phyloP scores from a whole-genome alignment of 1,140 invertebrate genomes.

The Bombus impatiens region DNA sequence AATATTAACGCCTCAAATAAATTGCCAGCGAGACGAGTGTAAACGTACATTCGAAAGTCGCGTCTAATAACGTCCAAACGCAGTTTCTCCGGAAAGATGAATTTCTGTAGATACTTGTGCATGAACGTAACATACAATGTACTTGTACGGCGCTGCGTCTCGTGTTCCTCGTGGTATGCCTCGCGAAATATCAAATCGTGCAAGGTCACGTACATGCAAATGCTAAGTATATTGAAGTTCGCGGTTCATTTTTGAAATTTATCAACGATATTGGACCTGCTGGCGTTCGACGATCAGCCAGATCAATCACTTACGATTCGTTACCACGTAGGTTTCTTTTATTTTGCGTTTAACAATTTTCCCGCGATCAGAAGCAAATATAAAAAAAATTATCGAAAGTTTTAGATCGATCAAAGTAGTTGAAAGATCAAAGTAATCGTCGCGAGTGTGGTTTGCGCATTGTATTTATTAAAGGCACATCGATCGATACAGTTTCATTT shows the following conservation, averaged over 20 bases:
- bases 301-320: too few species aligned
- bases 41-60: not conserved
- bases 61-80: not conserved
- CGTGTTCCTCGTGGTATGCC: not conserved
- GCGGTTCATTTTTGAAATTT: not conserved
- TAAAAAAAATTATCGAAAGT: too few species aligned
- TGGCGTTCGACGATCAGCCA: too few species aligned
- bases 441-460: too few species aligned
- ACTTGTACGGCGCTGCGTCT: not conserved
- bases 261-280: not conserved
- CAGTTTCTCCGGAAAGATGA: not conserved
- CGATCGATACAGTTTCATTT: too few species aligned
- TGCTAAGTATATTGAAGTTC: not conserved
- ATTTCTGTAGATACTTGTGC: not conserved
- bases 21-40: not conserved
- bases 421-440: too few species aligned
- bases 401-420: too few species aligned
- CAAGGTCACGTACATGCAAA: conserved; percentile 5
- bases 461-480: too few species aligned
- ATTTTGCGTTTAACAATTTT: too few species aligned
- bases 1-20: conserved; percentile 5
- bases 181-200: not conserved
- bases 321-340: too few species aligned
- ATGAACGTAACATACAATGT: not conserved
- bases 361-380: too few species aligned